Conservation (phyloP, 2,888 invertebrate species). For the Cremastinae sp. region DNA sequence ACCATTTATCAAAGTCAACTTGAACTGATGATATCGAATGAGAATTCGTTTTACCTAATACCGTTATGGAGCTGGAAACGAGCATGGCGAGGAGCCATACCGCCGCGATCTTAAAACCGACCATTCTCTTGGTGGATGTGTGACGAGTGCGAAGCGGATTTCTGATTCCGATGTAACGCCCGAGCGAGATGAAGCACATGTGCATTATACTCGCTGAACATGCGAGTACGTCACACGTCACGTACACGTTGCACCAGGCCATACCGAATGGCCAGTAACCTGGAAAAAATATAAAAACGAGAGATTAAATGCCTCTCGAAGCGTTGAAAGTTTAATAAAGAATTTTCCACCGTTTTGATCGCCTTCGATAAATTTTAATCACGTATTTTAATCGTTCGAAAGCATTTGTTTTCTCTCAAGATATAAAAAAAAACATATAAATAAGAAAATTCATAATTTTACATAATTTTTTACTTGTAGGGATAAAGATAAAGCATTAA, state of each 20-base stretch:
- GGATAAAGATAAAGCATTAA: too few species aligned
- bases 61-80: slow-evolving; percentile 92
- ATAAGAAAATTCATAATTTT: too few species aligned
- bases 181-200: slow-evolving; percentile 95
- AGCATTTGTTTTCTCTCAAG: too few species aligned
- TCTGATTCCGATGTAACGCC: slow-evolving; percentile 93
- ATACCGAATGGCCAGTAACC: slow-evolving; percentile 96
- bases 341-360: too few species aligned
- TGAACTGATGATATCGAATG: too few species aligned
- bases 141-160: slow-evolving; percentile 93
- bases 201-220: slow-evolving; percentile 98
- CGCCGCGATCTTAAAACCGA: slow-evolving; percentile 92
- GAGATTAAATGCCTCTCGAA: neutral
- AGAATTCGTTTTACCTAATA: slow-evolving; percentile 83
- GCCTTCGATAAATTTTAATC: neutral
- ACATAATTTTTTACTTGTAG: too few species aligned
- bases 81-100: slow-evolving; percentile 96
- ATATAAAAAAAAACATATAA: too few species aligned
- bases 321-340: neutral
- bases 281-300: slow-evolving; percentile 82
- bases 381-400: too few species aligned
- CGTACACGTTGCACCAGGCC: slow-evolving; percentile 96
- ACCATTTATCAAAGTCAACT: too few species aligned
- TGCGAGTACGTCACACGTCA: slow-evolving; percentile 96
- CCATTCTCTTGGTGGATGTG: slow-evolving; percentile 90